Base-by-base conservation (phyloP, 2,797 vertebrate species). In the Glossophaga mutica region DNA sequence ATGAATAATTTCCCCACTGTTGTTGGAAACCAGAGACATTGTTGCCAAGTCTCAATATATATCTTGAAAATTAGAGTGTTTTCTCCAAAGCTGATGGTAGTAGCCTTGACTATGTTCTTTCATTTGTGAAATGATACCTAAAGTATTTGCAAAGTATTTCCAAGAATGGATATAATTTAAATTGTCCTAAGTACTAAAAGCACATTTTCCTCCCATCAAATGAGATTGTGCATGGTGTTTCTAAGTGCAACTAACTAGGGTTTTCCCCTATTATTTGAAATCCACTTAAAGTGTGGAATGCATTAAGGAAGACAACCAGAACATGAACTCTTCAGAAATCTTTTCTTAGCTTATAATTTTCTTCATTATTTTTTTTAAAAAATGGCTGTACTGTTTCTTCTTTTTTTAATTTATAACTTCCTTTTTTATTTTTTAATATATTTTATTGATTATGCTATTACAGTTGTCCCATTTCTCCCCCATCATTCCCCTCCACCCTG, bases 1-100 rank as follows among this genome's bases (percentile, higher is more conserved):
- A 97, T 62, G 67, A 93, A 95, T 94, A 97, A 85, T 98, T 98
- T 98, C 97, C 88, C 90, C 91, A 70, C 97, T 98, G 95, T 98
- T 96, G 89, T 94, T 95, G 87, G 93, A 98, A 97, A 95, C 94
- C 91, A 95, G 94, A 97, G 85, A 87, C 86, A 96, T 97, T 98
- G 97, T 97, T 98, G 96, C 86, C 97, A 97, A 95, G 95, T 98
- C 88, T 95, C 96, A 96, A 83, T 97, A 93, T 97, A 97, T 97
- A 96, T 96, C 96, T 98, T 98, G 86, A 96, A 98, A 98, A 98
- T 98, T 91, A 97, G 97, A 98, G 97, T 98, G 97, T 98, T 98
- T 98, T 96, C 97, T 98, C 92, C 94, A 96, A 98, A 97, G 90
- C 84, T 94, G 90, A 94, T 97, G 95, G 94, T 97, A 98, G 87